phyloP scores from a whole-genome alignment of 2,113 vertebrate species.

The Collichthys lucidus region DNA sequence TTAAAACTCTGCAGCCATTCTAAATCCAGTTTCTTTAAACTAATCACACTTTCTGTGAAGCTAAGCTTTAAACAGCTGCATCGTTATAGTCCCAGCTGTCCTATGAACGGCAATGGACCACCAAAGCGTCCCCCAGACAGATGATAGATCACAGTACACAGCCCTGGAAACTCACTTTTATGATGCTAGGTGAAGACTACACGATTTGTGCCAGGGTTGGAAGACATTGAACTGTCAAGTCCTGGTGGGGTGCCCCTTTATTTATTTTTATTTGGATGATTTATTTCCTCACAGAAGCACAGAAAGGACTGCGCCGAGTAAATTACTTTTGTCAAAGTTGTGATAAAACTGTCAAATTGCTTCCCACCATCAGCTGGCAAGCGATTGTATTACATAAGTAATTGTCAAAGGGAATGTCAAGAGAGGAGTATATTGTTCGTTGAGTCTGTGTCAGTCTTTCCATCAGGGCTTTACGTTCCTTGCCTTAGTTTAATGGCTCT shows the following conservation, averaged over 20 bases:
- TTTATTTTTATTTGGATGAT: slow-evolving; percentile 78
- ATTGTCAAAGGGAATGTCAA: slow-evolving; percentile 74
- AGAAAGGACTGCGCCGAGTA: slow-evolving; percentile 67
- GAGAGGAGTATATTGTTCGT: slow-evolving; percentile 58
- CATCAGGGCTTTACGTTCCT: slow-evolving; percentile 39
- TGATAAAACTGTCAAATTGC: slow-evolving; percentile 80
- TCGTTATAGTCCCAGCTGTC: slow-evolving; percentile 66
- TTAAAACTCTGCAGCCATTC: neutral
- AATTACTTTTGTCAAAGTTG: slow-evolving; percentile 82
- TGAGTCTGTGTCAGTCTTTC: slow-evolving; percentile 51
- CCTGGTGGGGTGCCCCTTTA: slow-evolving; percentile 63
- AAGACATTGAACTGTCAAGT: slow-evolving; percentile 73
- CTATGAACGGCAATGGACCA: slow-evolving; percentile 43
- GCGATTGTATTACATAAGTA: slow-evolving; percentile 77
- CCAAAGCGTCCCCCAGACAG: slow-evolving; percentile 61
- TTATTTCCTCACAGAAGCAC: slow-evolving; percentile 70
- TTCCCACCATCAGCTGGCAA: slow-evolving; percentile 76
- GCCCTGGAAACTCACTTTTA: slow-evolving; percentile 61
- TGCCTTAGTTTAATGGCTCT: slow-evolving; percentile 47
- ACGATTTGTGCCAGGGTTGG: slow-evolving; percentile 30
- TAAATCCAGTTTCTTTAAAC: slow-evolving; percentile 24
- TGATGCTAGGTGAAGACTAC: slow-evolving; percentile 42
- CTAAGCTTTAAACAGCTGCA: slow-evolving; percentile 63
- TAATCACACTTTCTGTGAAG: slow-evolving; percentile 33
- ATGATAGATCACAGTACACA: slow-evolving; percentile 59